phyloP scores from a whole-genome alignment of 2,888 invertebrate genomes.

The Sabellastarte sp. region DNA sequence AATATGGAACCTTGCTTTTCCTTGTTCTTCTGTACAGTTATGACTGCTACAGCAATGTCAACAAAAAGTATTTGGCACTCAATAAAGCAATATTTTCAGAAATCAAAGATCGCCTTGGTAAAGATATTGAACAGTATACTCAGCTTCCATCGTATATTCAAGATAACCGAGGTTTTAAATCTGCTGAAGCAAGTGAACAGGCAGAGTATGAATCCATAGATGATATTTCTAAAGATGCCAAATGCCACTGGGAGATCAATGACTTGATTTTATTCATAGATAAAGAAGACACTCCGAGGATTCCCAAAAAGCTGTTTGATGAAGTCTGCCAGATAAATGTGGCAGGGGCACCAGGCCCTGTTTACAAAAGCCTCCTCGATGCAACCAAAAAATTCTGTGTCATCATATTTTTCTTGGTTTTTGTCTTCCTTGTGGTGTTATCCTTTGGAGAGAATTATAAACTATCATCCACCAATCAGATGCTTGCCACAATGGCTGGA shows the following conservation, averaged over 20 bases:
- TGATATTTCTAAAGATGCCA: slow-evolving; percentile 8
- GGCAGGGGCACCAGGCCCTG: slow-evolving; percentile 53
- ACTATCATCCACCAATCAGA: slow-evolving; percentile 28
- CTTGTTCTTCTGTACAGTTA: slow-evolving; percentile 55
- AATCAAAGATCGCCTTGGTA: slow-evolving; percentile 44
- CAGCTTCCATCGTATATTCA: slow-evolving; percentile 50
- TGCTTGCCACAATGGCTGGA: slow-evolving; percentile 29
- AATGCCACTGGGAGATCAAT: slow-evolving; percentile 42
- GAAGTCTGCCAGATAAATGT: slow-evolving; percentile 48
- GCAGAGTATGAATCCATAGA: slow-evolving; percentile 31
- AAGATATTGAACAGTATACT: slow-evolving; percentile 49
- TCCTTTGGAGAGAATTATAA: slow-evolving; percentile 39
- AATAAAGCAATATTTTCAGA: slow-evolving; percentile 52
- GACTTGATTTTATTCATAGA: slow-evolving; percentile 54
- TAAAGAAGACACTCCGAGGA: slow-evolving; percentile 50
- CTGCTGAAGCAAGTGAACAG: slow-evolving; percentile 42
- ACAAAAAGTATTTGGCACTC: slow-evolving; percentile 50
- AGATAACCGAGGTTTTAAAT: slow-evolving; percentile 22
- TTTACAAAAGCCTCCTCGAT: slow-evolving; percentile 48
- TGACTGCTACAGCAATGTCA: slow-evolving; percentile 54
- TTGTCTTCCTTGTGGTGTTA: slow-evolving; percentile 56
- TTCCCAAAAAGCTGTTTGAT: slow-evolving; percentile 50
- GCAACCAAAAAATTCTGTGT: slow-evolving; percentile 54
- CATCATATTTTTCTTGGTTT: slow-evolving; percentile 51
- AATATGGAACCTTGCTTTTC: slow-evolving; percentile 53